These are phyloP conservation scores for Montipora sp. DNA, from an alignment of 64 coral and sea anemone species.

Conservation along the genomic window DNA sequence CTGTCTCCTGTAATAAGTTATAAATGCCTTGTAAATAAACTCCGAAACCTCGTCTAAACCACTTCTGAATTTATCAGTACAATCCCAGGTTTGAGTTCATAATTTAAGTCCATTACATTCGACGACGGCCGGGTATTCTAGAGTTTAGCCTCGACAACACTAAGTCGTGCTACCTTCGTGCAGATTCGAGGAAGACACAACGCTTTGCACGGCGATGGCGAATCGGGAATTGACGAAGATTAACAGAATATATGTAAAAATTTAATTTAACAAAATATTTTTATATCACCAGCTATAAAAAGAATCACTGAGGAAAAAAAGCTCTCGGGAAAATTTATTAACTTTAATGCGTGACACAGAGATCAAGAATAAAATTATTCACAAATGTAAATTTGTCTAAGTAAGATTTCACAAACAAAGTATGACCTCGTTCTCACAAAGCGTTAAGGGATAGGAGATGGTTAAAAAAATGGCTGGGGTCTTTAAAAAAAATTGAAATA, in stretches of 20 bases:
- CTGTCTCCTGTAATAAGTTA: background rate
- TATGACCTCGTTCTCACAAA: background rate
- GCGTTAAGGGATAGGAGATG: background rate
- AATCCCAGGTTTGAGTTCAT: background rate
- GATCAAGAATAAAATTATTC: slow-evolving; percentile 13
- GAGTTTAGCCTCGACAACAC: no score
- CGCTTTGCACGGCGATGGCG: background rate
- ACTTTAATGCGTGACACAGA: slow-evolving; percentile 26
- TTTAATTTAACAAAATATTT: slow-evolving; percentile 44
- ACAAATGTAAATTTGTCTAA: slow-evolving; percentile 45
- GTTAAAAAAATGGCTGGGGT: background rate
- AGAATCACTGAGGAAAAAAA: background rate
- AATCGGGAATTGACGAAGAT: background rate
- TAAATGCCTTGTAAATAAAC: background rate
- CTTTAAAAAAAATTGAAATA: background rate
- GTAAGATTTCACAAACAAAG: slow-evolving; percentile 18
- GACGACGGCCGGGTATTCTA: no score
- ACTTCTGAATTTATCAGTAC: background rate
- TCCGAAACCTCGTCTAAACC: background rate
- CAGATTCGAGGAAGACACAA: no score
- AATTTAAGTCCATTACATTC: no score
- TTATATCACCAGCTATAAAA: background rate
- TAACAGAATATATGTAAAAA: background rate
- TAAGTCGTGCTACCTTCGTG: no score
- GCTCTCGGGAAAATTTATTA: background rate